A percentile compares a stretch with the other conserved stretches of the same genome.
Evolutionary conservation across 2,113 vertebrate species (phyloP).

Genomic region (Riparia riparia): DNA sequence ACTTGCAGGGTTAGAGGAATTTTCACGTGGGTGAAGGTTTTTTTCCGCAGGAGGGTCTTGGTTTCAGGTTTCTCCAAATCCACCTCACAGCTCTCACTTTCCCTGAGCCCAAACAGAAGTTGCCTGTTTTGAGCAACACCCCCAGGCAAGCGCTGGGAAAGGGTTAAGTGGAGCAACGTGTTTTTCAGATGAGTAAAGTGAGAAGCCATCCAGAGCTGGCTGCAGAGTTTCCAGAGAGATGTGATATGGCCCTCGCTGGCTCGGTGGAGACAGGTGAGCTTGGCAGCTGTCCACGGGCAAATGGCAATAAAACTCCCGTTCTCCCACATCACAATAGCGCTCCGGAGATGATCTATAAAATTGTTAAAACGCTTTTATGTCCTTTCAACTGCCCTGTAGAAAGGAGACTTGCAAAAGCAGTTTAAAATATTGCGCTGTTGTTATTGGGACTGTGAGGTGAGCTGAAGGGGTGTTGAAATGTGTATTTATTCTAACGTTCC

Average conservation of each 20-base stretch:
- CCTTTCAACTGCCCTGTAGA: slow-evolving; percentile 25
- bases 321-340: slow-evolving; percentile 12
- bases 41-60: neutral
- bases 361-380: slow-evolving; percentile 46
- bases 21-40: neutral
- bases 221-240: slow-evolving; percentile 43
- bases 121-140: neutral
- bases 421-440: slow-evolving; percentile 31
- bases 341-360: slow-evolving; percentile 16
- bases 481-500: neutral
- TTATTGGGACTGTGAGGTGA: slow-evolving; percentile 16
- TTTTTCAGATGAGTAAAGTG: slow-evolving; percentile 63
- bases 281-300: slow-evolving; percentile 66
- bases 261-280: slow-evolving; percentile 67
- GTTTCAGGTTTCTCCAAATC: neutral
- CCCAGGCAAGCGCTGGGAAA: neutral
- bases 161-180: slow-evolving; percentile 16
- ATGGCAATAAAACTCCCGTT: slow-evolving; percentile 56
- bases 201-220: slow-evolving; percentile 47
- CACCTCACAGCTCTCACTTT: neutral
- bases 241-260: slow-evolving; percentile 14
- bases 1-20: neutral
- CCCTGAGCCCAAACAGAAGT: neutral
- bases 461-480: slow-evolving; percentile 34
- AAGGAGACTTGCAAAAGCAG: slow-evolving; percentile 48